These are phyloP conservation scores for Linurgus olivaceus DNA, from an alignment of 2,797 vertebrate genomes.

Conservation along the genomic window DNA sequence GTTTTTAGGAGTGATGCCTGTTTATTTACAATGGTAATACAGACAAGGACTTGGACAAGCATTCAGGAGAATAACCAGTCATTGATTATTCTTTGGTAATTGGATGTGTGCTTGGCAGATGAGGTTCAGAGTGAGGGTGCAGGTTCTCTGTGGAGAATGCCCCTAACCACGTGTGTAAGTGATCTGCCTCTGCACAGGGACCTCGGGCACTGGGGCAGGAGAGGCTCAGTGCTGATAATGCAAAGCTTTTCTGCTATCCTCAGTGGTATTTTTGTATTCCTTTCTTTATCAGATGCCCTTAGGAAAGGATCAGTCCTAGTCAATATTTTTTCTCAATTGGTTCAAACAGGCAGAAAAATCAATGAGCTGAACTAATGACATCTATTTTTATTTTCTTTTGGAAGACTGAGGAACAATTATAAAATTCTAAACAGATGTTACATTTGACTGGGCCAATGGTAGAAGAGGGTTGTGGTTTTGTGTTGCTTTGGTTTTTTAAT, in stretches of 20 bases:
- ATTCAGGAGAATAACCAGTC: constrained; percentile 38
- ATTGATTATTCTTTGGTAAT: constrained; percentile 71
- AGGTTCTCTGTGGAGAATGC: constrained; percentile 32
- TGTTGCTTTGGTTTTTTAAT: neutral
- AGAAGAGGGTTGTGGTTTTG: neutral
- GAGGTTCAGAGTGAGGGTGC: constrained; percentile 24
- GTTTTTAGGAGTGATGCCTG: neutral
- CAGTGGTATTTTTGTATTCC: constrained; percentile 66
- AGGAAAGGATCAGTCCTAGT: constrained; percentile 80
- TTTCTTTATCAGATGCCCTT: constrained; percentile 72
- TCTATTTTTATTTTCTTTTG: constrained; percentile 72
- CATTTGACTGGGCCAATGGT: neutral
- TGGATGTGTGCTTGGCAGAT: constrained; percentile 68
- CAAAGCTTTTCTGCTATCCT: constrained; percentile 64
- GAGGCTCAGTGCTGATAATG: constrained; percentile 46
- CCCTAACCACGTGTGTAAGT: constrained; percentile 49
- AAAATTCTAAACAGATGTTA: constrained; percentile 39
- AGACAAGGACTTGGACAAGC: neutral
- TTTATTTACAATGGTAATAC: constrained; percentile 7
- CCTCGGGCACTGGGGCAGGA: constrained; percentile 58
- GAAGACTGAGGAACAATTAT: constrained; percentile 33
- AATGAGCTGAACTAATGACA: constrained; percentile 77
- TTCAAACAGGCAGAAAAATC: constrained; percentile 77
- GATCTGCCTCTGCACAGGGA: constrained; percentile 56
- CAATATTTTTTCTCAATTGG: constrained; percentile 79